A percentile compares a stretch with the other conserved stretches of the same genome.
phyloP scores from a whole-genome alignment of 2,888 invertebrate species.

The Drosophila emarginata region DNA sequence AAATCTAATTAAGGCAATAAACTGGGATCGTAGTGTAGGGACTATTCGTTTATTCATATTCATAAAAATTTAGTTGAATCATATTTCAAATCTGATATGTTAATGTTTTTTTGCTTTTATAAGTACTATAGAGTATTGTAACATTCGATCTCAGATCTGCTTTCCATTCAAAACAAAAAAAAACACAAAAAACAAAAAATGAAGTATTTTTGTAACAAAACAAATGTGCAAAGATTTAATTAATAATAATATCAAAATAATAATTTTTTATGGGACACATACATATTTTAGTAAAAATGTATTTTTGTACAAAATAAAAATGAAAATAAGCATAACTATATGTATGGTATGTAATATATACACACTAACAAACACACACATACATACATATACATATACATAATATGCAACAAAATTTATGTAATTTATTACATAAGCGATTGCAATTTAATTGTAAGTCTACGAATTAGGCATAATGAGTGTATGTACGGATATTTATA shows the following conservation, averaged over 20 bases:
- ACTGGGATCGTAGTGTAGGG: constrained; percentile 4
- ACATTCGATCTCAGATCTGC: constrained; percentile 1
- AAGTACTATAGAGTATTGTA: neutral
- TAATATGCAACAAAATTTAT: constrained; percentile 14
- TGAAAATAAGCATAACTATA: constrained; percentile 21
- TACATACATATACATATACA: constrained; percentile 16
- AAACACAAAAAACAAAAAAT: constrained; percentile 5
- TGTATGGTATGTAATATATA: neutral
- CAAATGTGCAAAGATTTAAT: constrained; percentile 35
- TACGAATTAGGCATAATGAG: constrained; percentile 13
- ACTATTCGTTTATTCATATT: neutral
- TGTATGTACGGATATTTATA: constrained; percentile 17
- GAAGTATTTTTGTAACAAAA: neutral
- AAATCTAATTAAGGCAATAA: constrained; percentile 3
- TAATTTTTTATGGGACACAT: constrained; percentile 64
- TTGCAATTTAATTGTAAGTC: constrained; percentile 31
- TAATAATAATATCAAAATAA: constrained; percentile 21
- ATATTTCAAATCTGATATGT: neutral
- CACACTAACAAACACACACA: neutral
- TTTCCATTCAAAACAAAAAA: constrained; percentile 6
- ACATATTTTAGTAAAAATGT: constrained; percentile 75
- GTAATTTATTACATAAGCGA: constrained; percentile 29
- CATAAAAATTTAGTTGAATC: constrained; percentile 1
- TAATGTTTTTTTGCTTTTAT: neutral
- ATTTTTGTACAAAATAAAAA: constrained; percentile 67